These are phyloP conservation scores for Sphyrna mokarran DNA, from an alignment of 2,113 vertebrate species.

Conservation along the genomic window DNA sequence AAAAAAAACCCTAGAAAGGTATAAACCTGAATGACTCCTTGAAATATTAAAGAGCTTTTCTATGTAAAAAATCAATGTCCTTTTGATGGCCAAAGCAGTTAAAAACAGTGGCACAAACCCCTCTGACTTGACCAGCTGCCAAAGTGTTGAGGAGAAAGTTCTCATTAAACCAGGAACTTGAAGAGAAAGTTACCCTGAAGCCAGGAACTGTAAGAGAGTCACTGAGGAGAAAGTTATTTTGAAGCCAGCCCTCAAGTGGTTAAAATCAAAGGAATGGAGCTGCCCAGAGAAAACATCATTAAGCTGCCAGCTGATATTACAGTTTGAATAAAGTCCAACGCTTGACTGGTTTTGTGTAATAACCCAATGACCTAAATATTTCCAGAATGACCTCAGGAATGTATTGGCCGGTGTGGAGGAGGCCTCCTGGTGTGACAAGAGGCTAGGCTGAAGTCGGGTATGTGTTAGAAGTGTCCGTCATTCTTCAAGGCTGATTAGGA, in stretches of 20 bases:
- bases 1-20: too few species aligned
- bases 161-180: background rate
- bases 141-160: background rate
- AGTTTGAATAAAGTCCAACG: conserved; percentile 18
- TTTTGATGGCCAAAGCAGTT: background rate
- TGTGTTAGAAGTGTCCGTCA: background rate
- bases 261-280: background rate
- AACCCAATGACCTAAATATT: conserved; percentile 28
- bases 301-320: conserved; percentile 12
- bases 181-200: background rate
- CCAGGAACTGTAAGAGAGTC: background rate
- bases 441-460: background rate
- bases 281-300: conserved; percentile 21
- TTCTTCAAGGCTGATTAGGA: background rate
- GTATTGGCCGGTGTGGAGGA: background rate
- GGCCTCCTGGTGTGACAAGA: background rate
- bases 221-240: background rate
- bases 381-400: conserved; percentile 31
- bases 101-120: background rate
- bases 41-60: too few species aligned
- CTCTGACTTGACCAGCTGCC: background rate
- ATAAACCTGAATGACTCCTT: too few species aligned
- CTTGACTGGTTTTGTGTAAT: background rate
- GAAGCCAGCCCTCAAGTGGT: background rate
- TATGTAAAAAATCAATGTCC: too few species aligned